A percentile compares a stretch with the other conserved stretches of the same genome.
Evolutionary conservation across 2,888 invertebrate genomes (phyloP).

Genomic region (Epinotia demarniana): DNA sequence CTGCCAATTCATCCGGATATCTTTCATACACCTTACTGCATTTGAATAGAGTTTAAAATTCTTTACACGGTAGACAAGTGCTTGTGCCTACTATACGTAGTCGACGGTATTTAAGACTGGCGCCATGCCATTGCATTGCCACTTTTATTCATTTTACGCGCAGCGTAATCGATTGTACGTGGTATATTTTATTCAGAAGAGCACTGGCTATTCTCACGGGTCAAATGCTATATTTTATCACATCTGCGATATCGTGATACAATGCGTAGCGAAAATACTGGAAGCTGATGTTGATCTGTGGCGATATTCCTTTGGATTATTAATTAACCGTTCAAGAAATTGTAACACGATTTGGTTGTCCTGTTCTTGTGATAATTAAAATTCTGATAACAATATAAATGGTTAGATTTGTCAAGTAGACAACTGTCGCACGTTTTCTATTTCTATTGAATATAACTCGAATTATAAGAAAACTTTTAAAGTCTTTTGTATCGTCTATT

Average conservation of each 20-base stretch:
- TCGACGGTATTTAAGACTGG: constrained; percentile 41
- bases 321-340: not conserved
- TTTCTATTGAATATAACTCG: not conserved
- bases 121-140: constrained; percentile 39
- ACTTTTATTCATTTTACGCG: constrained; percentile 43
- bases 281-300: not conserved
- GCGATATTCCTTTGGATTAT: not conserved
- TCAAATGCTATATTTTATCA: constrained; percentile 35
- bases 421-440: not conserved
- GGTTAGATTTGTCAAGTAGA: not conserved
- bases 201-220: constrained; percentile 33
- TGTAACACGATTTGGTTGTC: not conserved
- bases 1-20: not conserved
- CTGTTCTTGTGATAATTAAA: not conserved
- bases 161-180: constrained; percentile 54
- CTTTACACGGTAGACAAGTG: not conserved
- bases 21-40: not conserved
- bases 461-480: not conserved
- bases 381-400: not conserved
- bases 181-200: constrained; percentile 58
- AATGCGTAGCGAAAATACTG: not conserved
- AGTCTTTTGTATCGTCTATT: not conserved
- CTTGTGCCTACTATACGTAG: constrained; percentile 11
- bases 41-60: constrained; percentile 9
- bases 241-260: constrained; percentile 5